Evolutionary conservation across 2,113 vertebrate genomes (phyloP).

Genomic region (Hucho hucho): DNA sequence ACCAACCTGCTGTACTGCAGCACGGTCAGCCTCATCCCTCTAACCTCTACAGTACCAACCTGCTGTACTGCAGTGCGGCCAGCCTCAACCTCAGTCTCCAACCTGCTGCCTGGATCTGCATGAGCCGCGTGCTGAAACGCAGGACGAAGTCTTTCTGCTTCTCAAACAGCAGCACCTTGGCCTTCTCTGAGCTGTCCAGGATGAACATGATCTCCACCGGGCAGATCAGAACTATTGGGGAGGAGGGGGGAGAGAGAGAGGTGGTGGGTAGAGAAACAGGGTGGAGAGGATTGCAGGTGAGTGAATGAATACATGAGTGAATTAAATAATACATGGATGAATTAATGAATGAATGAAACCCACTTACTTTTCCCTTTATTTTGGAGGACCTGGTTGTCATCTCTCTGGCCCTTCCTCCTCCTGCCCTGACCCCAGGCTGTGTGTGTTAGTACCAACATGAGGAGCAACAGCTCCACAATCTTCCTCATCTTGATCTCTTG

Average conservation of each 20-base stretch:
- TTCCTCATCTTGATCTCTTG: constrained; percentile 61
- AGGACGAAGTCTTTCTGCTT: constrained; percentile 80
- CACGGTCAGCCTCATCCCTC: too few species aligned
- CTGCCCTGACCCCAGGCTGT: constrained; percentile 63
- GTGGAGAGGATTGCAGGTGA: not conserved
- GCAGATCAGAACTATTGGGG: constrained; percentile 72
- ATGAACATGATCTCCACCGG: constrained; percentile 83
- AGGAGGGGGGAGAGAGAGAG: not conserved
- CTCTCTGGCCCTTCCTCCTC: constrained; percentile 71
- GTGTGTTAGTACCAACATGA: constrained; percentile 62
- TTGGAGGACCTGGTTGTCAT: constrained; percentile 54
- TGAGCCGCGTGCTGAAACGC: constrained; percentile 72
- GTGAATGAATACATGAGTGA: not conserved
- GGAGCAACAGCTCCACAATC: constrained; percentile 51
- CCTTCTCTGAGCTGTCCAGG: constrained; percentile 88
- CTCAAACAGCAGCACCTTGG: constrained; percentile 74
- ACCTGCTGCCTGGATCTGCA: constrained; percentile 63
- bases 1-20: too few species aligned
- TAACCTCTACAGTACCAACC: too few species aligned
- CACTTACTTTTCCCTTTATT: constrained; percentile 74
- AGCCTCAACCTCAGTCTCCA: constrained; percentile 74
- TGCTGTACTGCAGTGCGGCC: constrained; percentile 86
- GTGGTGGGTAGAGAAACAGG: too few species aligned
- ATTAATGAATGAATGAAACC: not conserved
- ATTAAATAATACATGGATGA: not conserved